Base-by-base conservation (phyloP, 1,140 invertebrate genomes). In the Hypsibius dujardini region DNA sequence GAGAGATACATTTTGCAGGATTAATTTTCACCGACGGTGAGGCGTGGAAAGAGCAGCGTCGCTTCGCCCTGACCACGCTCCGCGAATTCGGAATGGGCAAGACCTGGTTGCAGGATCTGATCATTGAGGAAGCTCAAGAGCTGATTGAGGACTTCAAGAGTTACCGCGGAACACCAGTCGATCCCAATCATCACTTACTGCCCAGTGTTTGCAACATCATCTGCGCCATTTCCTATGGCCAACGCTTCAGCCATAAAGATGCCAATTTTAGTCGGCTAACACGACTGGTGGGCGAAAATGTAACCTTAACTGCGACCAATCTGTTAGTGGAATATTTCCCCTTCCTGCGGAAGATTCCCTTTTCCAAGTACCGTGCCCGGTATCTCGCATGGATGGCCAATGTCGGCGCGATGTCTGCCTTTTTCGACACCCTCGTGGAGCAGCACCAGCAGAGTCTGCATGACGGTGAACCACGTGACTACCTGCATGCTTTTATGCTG, bases 51-150 rank as follows among this genome's bases (percentile, higher is more conserved):
- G 62, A 67, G 45, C 62, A 67, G 3, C 62, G 62, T 7, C 62
- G 62, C 7, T 67, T 67, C 62, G 62, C 62, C 12, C 3, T 67
- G 45, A 67, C 62, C 7, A 67, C 62, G 3, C 62, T 67, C 42
- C 62, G 62, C 7, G 42, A 67, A 12, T 67, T 67, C 62, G 62
- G 62, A 3, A 67, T 67, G 62, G 62, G 62, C 62, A 67, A 67
- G 42, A 67, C 7, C 42, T 14, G 62, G 7, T 42, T 67, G 62
- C 62, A 67, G 42, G 62, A 67, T 7, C 62, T 67, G 7, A 42
- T 67, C 7, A 7, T 67, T 3, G 62, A 42, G 42, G 62, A 67
- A 67, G 62, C 62, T 42, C 62, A 42, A 67, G 62, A 67, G 42
- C 62, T 67, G 7, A 42, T 67, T 42, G 45, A 67, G 3, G 62